Percentiles rank a stretch among this genome's conserved stretches.
Conservation (phyloP, 2,113 vertebrate species). For the Callipepla squamata region DNA sequence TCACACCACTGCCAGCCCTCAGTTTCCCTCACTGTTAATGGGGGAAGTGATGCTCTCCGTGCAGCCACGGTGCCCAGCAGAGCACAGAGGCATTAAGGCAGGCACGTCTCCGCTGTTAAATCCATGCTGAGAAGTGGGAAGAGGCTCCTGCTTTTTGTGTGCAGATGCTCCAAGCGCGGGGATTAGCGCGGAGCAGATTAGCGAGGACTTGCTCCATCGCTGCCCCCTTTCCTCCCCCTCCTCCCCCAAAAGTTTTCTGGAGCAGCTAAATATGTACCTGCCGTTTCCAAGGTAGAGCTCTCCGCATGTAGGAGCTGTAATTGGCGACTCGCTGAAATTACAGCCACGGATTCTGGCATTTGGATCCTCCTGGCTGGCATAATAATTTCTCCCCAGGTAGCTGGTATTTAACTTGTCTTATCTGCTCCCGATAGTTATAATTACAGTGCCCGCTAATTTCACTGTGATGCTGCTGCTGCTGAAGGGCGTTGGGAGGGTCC, state of each 20-base stretch:
- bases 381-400: constrained; percentile 75
- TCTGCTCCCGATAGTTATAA: constrained; percentile 73
- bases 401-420: constrained; percentile 80
- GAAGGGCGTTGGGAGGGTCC: background rate
- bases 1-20: background rate
- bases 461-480: background rate
- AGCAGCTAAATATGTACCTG: constrained; percentile 75
- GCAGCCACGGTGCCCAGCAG: background rate
- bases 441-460: constrained; percentile 70
- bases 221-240: background rate
- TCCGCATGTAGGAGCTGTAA: constrained; percentile 66
- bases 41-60: constrained; percentile 3
- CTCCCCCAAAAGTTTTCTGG: constrained; percentile 58
- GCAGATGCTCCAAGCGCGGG: constrained; percentile 6
- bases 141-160: background rate
- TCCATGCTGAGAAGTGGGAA: background rate
- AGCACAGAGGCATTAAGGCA: background rate
- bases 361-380: constrained; percentile 75
- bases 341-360: constrained; percentile 73
- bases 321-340: constrained; percentile 75
- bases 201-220: background rate
- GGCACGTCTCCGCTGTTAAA: constrained; percentile 9
- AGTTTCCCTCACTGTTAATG: background rate
- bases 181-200: constrained; percentile 51
- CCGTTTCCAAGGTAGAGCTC: constrained; percentile 71